Evolutionary conservation across 2,113 vertebrate species (phyloP).

Genomic region (Ophthalmolycus amberensis): DNA sequence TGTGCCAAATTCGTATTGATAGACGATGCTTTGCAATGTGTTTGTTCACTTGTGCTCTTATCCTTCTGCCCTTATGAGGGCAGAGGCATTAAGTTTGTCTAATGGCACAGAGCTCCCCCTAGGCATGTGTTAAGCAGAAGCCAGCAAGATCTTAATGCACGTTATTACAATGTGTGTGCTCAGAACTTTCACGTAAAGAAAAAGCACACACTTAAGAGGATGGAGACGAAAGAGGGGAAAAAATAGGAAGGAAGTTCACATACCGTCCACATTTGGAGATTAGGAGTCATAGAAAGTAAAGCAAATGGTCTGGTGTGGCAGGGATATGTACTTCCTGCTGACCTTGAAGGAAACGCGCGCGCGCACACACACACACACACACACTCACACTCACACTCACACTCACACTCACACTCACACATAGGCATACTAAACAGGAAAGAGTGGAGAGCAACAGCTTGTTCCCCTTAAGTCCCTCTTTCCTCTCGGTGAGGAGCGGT

Average conservation of each 20-base stretch:
- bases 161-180: neutral
- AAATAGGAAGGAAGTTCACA: constrained; percentile 29
- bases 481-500: constrained; percentile 40
- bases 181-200: constrained; percentile 10
- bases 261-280: constrained; percentile 28
- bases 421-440: constrained; percentile 63
- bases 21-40: neutral
- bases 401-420: too few relatives aligned
- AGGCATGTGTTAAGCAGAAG: constrained; percentile 4
- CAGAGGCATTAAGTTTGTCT: neutral
- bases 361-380: neutral
- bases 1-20: constrained; percentile 23
- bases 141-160: constrained; percentile 26
- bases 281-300: constrained; percentile 42
- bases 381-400: too few relatives aligned
- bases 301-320: constrained; percentile 22
- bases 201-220: constrained; percentile 9
- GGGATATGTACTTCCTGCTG: constrained; percentile 56
- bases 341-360: constrained; percentile 57
- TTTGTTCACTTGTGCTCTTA: neutral
- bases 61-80: neutral
- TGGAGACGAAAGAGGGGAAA: neutral
- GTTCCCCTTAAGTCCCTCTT: constrained; percentile 53
- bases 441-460: constrained; percentile 44
- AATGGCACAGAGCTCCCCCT: constrained; percentile 9